These are phyloP conservation scores for Spea hammondii DNA, from an alignment of 2,797 vertebrate species.

Conservation along the genomic window DNA sequence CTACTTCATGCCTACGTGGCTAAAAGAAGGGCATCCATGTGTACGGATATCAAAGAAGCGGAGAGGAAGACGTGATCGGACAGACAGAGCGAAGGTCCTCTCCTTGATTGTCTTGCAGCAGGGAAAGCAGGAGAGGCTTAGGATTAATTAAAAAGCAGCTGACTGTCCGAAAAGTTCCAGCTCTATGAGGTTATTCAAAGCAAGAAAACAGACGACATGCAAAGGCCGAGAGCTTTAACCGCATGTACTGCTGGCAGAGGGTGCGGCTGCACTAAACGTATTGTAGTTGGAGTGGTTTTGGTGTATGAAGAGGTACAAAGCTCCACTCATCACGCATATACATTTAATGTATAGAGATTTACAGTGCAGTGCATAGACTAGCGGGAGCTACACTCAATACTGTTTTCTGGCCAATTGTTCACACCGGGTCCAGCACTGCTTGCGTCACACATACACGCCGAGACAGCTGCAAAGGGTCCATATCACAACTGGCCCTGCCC, in stretches of 20 bases:
- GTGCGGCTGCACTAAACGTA: too few relatives aligned
- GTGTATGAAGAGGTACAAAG: too few relatives aligned
- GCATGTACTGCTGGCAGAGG: too few relatives aligned
- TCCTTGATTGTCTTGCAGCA: background rate
- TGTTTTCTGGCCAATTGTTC: background rate
- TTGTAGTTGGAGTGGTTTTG: too few relatives aligned
- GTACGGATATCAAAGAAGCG: constrained; percentile 35
- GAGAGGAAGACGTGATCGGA: constrained; percentile 21
- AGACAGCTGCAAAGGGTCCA: constrained; percentile 24
- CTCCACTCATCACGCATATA: too few relatives aligned
- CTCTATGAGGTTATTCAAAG: background rate
- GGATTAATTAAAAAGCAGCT: constrained; percentile 36
- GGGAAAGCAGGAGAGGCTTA: background rate
- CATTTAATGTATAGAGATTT: too few relatives aligned
- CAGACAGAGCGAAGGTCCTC: constrained; percentile 9
- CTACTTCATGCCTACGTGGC: too few relatives aligned
- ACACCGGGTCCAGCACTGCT: background rate
- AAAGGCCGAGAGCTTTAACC: background rate
- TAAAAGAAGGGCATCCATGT: constrained; percentile 6
- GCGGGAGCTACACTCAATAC: background rate
- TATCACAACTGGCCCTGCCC: constrained; percentile 3
- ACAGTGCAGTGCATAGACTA: too few relatives aligned
- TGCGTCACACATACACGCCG: background rate
- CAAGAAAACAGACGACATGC: background rate
- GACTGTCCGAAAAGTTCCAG: constrained; percentile 3